Percentiles rank a stretch among this genome's conserved stretches.
These are phyloP conservation scores for Xiphydria camelus DNA, from an alignment of 2,888 invertebrate genomes.

Conservation along the genomic window DNA sequence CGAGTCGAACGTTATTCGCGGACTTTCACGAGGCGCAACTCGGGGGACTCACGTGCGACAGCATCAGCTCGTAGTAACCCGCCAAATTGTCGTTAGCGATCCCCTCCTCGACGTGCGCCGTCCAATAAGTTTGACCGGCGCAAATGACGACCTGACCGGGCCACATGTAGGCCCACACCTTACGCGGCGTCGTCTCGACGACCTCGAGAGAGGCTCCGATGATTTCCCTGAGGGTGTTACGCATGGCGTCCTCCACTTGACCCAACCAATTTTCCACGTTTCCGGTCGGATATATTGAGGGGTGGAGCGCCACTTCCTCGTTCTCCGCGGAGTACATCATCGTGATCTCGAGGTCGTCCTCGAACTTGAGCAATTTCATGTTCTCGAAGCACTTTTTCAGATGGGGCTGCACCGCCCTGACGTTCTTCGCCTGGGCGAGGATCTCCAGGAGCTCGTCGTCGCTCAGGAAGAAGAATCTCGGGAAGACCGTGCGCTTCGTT, in stretches of 20 bases:
- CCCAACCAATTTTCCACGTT: conserved; percentile 79
- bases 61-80: conserved; percentile 61
- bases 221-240: conserved; percentile 58
- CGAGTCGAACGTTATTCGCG: too few relatives aligned
- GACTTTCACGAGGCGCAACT: neutral
- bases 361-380: conserved; percentile 73
- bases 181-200: conserved; percentile 57
- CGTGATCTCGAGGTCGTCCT: conserved; percentile 69
- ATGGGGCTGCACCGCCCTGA: conserved; percentile 78
- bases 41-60: conserved; percentile 60
- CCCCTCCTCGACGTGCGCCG: conserved; percentile 70
- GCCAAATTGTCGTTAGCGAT: conserved; percentile 61
- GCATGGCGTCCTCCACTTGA: conserved; percentile 71
- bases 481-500: conserved; percentile 74
- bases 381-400: conserved; percentile 84
- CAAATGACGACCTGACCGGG: conserved; percentile 81
- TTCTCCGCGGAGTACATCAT: conserved; percentile 79
- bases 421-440: conserved; percentile 77
- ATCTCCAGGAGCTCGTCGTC: conserved; percentile 83
- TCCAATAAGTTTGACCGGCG: conserved; percentile 76
- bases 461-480: conserved; percentile 80
- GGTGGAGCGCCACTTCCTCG: conserved; percentile 70
- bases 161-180: conserved; percentile 75
- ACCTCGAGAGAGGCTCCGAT: conserved; percentile 58
- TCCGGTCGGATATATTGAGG: conserved; percentile 70